Conservation (phyloP, 2,888 invertebrate species). For the Caenorhabditis doughertyi region DNA sequence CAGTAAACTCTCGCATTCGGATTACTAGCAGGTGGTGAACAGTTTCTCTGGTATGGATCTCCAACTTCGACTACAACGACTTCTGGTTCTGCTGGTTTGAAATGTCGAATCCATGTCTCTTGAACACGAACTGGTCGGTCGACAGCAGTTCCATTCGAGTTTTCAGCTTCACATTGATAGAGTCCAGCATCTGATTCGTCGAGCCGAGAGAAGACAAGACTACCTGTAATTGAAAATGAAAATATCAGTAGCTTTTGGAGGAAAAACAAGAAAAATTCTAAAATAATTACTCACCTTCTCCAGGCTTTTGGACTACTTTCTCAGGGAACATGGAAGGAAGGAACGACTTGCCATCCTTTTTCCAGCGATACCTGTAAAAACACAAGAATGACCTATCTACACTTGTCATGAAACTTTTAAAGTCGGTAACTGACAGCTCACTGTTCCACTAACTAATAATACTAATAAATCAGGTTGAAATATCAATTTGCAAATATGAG, state of each 20-base stretch:
- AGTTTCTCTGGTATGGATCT: conserved; percentile 80
- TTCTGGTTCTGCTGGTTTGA: conserved; percentile 74
- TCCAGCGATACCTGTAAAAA: conserved; percentile 87
- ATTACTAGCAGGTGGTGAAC: conserved; percentile 80
- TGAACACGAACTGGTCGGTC: conserved; percentile 75
- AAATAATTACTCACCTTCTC: conserved; percentile 88
- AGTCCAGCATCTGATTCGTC: conserved; percentile 77
- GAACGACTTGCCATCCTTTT: conserved; percentile 96
- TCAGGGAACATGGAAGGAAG: conserved; percentile 87
- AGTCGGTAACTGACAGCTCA: no score
- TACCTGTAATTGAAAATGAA: conserved; percentile 47
- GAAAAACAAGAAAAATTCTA: background rate
- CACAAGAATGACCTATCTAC: no score
- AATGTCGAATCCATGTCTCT: conserved; percentile 80
- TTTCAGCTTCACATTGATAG: conserved; percentile 91
- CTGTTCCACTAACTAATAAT: no score
- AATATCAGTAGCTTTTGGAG: background rate
- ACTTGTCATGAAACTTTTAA: no score
- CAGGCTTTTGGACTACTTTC: conserved; percentile 93
- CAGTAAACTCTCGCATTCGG: conserved; percentile 81
- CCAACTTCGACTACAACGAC: conserved; percentile 80
- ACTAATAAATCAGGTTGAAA: no score
- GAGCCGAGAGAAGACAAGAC: conserved; percentile 76
- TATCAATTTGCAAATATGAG: no score
- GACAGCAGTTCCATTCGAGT: conserved; percentile 90